Base-by-base conservation (phyloP, 23 tunicate genomes). In the Trididemnum nubilum region DNA sequence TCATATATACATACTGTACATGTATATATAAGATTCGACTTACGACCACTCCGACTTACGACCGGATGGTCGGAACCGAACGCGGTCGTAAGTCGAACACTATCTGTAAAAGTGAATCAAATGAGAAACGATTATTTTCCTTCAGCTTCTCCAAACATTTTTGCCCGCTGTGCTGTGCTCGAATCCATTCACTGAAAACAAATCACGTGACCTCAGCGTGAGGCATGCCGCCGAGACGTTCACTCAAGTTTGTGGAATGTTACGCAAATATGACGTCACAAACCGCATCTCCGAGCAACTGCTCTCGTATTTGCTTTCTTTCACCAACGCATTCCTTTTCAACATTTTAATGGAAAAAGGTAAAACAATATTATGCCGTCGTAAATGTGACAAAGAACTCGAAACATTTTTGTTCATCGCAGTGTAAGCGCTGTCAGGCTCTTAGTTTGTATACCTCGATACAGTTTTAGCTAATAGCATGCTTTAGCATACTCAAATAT, bases 291-390 rank as follows among this genome's bases (percentile, higher is more conserved):
- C 37, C 32, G 73, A 81, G 28, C 92, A 92, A 72, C 78, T 92
- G 1, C 83, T 92, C 39, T 81, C 88, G 1, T 92, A 92, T 74
- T 79, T 92, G 27, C 85, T 92, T 57, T 86, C 83, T 86, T 92
- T 92, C 81, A 87, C 88, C 0, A 92, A 87, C 35, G 92, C 83
- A 1, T 92, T 86, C 0, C 79, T 92, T 25, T 92, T 92, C 88
- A 92, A 92, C 60, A 78, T 84, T 2, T 63, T 92, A 1, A 92
- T 92, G 91, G 97, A 92, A 32, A 80, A 83, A 27, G 97, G 97
- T 92, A 65, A 76, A 79, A 19, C 26, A 4, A 37, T 49, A 49
- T 9, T 9, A 49, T n/a, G n/a, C n/a, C n/a, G n/a, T n/a, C n/a
- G n/a, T n/a, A n/a, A n/a, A n/a, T n/a, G n/a, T n/a, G n/a, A n/a